Percentiles rank a stretch among this genome's conserved stretches.
These are phyloP conservation scores for Saturnia japonica DNA, from an alignment of 2,888 invertebrate species.

Conservation along the genomic window DNA sequence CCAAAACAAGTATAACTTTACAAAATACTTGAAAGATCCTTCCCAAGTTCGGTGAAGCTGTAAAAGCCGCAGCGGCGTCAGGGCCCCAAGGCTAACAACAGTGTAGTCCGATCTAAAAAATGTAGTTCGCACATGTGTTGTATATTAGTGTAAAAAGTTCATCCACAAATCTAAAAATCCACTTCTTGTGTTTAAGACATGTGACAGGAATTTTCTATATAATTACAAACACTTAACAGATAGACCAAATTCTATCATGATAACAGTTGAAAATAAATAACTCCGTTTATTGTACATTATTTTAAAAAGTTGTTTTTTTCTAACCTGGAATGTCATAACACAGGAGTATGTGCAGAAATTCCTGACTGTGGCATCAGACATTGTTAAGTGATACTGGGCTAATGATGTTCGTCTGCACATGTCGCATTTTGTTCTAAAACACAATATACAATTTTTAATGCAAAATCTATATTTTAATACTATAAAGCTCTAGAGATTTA, in stretches of 20 bases:
- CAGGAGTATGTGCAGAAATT: conserved; percentile 93
- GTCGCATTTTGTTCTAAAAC: conserved; percentile 86
- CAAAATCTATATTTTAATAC: too few species aligned
- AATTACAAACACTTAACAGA: background rate
- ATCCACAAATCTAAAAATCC: too few species aligned
- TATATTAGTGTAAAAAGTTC: too few species aligned
- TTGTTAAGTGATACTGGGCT: conserved; percentile 91
- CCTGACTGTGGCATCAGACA: conserved; percentile 92
- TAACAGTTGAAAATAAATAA: background rate
- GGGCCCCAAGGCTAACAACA: too few species aligned
- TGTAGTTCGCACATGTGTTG: too few species aligned
- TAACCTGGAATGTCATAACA: conserved; percentile 89
- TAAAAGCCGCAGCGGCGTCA: too few species aligned
- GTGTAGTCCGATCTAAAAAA: too few species aligned
- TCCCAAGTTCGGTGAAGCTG: too few species aligned
- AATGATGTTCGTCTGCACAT: conserved; percentile 86
- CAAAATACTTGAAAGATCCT: background rate
- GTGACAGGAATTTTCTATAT: background rate
- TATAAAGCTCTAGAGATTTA: too few species aligned
- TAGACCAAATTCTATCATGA: background rate
- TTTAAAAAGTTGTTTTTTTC: background rate
- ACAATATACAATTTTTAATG: background rate
- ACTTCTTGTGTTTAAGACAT: too few species aligned
- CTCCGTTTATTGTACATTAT: background rate
- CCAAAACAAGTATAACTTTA: too few species aligned